Base-by-base conservation (phyloP, 2,113 vertebrate genomes). In the Barbus barbus region DNA sequence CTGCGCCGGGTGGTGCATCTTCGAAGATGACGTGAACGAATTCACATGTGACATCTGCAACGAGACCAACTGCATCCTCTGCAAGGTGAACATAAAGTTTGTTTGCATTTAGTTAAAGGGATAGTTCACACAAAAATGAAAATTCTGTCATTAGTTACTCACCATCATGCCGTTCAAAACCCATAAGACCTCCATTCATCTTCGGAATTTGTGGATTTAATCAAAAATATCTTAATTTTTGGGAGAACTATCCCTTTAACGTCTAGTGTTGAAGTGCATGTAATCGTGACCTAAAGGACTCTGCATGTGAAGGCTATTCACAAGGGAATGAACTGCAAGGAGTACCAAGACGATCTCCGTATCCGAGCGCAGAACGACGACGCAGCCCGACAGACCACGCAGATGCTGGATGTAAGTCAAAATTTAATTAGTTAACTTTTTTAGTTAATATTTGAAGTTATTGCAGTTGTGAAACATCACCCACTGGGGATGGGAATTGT, bases 1-100 rank as follows among this genome's bases (percentile, higher is more conserved):
- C 93, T 97, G 96, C 84, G 90, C 88, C n/a, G 96, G 96, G 3
- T 97, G 96, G 96, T 97, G 96, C 89, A 94, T 97, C 92, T 96
- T 95, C 14, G 96, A 97, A 91, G 96, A 97, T 0, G 95, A 96
- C 1, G 95, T 97, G 86, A 94, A 97, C 0, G 93, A 95, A 89
- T 97, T 97, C 56, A 86, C 85, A 83, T 97, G 96, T 48, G 89
- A 95, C 11, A 90, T 95, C 74, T 97, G 96, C 86, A 76, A 91
- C 0, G 91, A 96, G 84, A 90, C 88, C 80, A 91, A 89, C 89
- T 93, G 88, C 87, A 88, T 95, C n/a, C 93, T 93, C 81, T 95
- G 93, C 92, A 93, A 92, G 91, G 94, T 94, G 46, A 33, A 48
- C 4, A 1, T 18, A 3, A 31, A 31, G 13, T 14, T 31, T 36